Conservation (phyloP, 2,888 invertebrate genomes). For the Hemistola chrysoprasaria region DNA sequence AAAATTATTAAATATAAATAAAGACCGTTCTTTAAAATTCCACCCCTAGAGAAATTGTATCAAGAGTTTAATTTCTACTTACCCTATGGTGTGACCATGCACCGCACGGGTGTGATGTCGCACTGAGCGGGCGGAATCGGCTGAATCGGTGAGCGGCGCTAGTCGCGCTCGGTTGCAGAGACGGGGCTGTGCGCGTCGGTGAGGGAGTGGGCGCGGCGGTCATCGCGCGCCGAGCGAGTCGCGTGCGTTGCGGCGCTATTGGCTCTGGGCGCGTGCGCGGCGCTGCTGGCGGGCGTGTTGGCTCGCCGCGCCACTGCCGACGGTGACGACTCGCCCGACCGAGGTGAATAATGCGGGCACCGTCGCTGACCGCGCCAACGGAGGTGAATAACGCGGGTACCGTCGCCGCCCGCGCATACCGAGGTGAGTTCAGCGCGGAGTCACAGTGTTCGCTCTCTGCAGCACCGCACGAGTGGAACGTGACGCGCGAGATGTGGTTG, state of each 20-base stretch:
- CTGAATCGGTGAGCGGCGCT: too few relatives aligned
- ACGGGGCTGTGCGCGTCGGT: constrained; percentile 4
- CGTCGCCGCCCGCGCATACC: constrained; percentile 5
- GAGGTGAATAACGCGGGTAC: constrained; percentile 4
- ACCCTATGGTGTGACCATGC: too few relatives aligned
- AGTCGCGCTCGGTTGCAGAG: too few relatives aligned
- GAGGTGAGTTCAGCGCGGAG: constrained; percentile 4
- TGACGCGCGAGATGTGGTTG: constrained; percentile 64
- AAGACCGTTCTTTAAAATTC: too few relatives aligned
- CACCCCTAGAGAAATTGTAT: too few relatives aligned
- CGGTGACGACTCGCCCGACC: too few relatives aligned
- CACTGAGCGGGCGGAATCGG: too few relatives aligned
- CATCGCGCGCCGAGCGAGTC: constrained; percentile 57
- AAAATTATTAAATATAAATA: too few relatives aligned
- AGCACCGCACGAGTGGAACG: constrained; percentile 67
- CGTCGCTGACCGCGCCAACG: constrained; percentile 4
- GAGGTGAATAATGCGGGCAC: too few relatives aligned
- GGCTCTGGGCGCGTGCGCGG: constrained; percentile 47
- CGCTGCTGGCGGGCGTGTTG: constrained; percentile 21
- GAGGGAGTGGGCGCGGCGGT: constrained; percentile 27
- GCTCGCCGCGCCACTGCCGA: constrained; percentile 39
- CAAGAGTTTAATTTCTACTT: too few relatives aligned
- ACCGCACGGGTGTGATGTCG: too few relatives aligned
- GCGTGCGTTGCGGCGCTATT: constrained; percentile 49
- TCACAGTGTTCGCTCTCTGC: constrained; percentile 4